phyloP scores from a whole-genome alignment of 53 echinoderm and acorn worm genomes.

The Holothuria leucospilota region DNA sequence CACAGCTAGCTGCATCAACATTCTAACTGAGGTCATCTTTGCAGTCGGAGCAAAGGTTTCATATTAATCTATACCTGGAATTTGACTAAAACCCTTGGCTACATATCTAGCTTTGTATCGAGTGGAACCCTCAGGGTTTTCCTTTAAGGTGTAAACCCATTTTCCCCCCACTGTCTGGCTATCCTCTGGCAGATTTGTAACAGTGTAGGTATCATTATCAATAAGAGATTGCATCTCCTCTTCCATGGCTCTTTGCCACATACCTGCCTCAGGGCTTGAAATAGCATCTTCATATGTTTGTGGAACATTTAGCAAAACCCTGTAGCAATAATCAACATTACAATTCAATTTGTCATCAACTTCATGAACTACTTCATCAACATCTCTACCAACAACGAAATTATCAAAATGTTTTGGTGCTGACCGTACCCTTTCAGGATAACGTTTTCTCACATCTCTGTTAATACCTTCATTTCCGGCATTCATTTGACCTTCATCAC shows the following conservation, averaged over 20 bases:
- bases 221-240: slow-evolving; percentile 46
- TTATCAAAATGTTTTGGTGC: too few relatives aligned
- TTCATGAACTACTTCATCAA: slow-evolving; percentile 4
- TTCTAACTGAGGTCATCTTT: slow-evolving; percentile 40
- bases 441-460: slow-evolving; percentile 25
- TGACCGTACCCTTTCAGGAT: background rate
- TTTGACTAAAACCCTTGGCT: slow-evolving; percentile 36
- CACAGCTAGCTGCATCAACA: slow-evolving; percentile 16
- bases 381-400: background rate
- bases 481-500: slow-evolving; percentile 17
- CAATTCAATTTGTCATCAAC: too few relatives aligned
- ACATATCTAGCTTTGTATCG: too few relatives aligned
- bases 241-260: slow-evolving; percentile 61
- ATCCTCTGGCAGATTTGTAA: slow-evolving; percentile 50
- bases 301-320: slow-evolving; percentile 13
- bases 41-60: too few relatives aligned
- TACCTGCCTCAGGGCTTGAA: slow-evolving; percentile 4
- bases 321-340: slow-evolving; percentile 48
- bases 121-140: too few relatives aligned
- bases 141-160: slow-evolving; percentile 48
- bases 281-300: slow-evolving; percentile 47
- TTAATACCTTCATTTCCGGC: background rate
- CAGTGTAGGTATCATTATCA: slow-evolving; percentile 47
- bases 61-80: slow-evolving; percentile 52
- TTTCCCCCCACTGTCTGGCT: slow-evolving; percentile 22